Conservation (phyloP, 2,113 vertebrate genomes). For the Chionis minor region DNA sequence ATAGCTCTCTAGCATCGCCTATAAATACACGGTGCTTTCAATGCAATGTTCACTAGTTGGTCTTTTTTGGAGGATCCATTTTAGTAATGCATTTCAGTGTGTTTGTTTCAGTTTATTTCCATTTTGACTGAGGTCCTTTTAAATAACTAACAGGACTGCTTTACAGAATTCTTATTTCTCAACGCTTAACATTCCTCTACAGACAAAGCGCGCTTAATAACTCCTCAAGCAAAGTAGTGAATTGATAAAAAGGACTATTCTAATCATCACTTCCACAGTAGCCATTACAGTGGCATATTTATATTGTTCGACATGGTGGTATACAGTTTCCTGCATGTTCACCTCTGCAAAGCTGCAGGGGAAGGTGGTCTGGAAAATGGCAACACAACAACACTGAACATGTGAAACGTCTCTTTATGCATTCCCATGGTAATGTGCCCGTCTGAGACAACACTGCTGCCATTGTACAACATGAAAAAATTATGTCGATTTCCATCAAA, state of each 20-base stretch:
- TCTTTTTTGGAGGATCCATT: background rate
- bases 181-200: background rate
- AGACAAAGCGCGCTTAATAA: background rate
- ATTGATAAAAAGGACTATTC: background rate
- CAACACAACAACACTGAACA: background rate
- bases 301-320: background rate
- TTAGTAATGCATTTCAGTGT: background rate
- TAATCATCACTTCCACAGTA: background rate
- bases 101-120: background rate
- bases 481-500: constrained; percentile 27
- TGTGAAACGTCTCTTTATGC: background rate
- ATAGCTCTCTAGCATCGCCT: background rate
- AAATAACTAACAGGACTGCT: background rate
- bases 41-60: background rate
- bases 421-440: background rate
- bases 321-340: background rate
- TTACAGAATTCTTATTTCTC: background rate
- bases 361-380: constrained; percentile 21
- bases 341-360: background rate
- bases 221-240: background rate
- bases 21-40: background rate
- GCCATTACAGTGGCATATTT: background rate
- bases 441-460: constrained; percentile 1
- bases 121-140: background rate
- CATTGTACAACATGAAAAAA: constrained; percentile 45